phyloP scores from a whole-genome alignment of 2,113 vertebrate species.

The Balaenoptera acutorostrata region DNA sequence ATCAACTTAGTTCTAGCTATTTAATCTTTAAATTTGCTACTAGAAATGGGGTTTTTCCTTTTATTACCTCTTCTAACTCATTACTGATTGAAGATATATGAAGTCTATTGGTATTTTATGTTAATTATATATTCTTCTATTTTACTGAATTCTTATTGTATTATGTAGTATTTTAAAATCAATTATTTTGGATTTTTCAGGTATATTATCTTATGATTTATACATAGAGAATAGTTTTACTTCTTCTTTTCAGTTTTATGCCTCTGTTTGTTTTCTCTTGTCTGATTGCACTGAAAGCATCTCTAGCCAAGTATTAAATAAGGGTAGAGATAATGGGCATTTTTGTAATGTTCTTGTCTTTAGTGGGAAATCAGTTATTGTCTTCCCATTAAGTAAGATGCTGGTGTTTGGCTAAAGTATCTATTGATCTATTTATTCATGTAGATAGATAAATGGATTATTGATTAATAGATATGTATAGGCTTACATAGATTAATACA shows the following conservation, averaged over 20 bases:
- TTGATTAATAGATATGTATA: neutral
- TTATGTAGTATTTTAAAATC: neutral
- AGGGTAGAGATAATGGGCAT: neutral
- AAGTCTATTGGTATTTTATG: neutral
- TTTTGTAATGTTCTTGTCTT: neutral
- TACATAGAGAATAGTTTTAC: neutral
- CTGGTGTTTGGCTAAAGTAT: neutral
- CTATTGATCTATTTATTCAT: neutral
- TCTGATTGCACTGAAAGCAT: neutral
- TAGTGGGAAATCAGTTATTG: neutral
- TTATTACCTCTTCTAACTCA: neutral
- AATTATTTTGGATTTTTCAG: neutral
- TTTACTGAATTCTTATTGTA: neutral
- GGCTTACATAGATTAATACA: neutral
- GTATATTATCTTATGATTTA: neutral
- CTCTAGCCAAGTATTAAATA: neutral
- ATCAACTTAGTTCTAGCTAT: neutral
- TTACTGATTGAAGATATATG: neutral
- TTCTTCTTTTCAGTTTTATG: neutral
- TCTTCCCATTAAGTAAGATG: neutral
- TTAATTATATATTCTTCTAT: neutral
- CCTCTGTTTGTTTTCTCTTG: neutral
- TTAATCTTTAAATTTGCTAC: neutral
- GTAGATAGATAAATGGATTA: neutral
- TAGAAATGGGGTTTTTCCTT: neutral